phyloP scores from a whole-genome alignment of 2,797 vertebrate genomes.

The Peromyscus nudipes region DNA sequence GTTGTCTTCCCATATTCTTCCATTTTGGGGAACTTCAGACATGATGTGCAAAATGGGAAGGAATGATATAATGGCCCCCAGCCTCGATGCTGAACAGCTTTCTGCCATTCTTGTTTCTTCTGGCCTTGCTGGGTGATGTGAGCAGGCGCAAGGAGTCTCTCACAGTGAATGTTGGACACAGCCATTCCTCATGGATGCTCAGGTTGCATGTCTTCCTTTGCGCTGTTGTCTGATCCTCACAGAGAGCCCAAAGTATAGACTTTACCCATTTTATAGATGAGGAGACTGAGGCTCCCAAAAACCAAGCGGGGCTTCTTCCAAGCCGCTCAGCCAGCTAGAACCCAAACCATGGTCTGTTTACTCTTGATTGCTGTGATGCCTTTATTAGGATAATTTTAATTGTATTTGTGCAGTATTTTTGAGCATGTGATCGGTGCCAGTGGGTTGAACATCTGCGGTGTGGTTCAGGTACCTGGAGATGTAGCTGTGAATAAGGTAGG shows the following conservation, averaged over 20 bases:
- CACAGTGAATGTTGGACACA: fast-evolving
- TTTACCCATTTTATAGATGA: not conserved
- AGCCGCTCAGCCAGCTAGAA: not conserved
- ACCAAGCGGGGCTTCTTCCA: not conserved
- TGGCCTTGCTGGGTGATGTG: not conserved
- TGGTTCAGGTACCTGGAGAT: not conserved
- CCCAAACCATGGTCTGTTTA: not conserved
- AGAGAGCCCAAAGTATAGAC: not conserved
- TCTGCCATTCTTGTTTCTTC: not conserved
- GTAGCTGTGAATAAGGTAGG: not conserved
- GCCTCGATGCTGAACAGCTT: not conserved
- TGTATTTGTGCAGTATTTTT: not conserved
- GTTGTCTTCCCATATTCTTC: not conserved
- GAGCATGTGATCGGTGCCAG: not conserved
- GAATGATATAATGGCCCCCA: not conserved
- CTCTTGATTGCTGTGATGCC: not conserved
- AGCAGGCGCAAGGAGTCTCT: fast-evolving
- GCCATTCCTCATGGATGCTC: not conserved
- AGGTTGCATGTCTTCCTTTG: not conserved
- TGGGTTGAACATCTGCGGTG: not conserved
- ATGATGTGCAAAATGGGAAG: not conserved
- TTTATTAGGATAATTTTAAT: not conserved
- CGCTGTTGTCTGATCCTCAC: not conserved
- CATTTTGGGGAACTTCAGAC: constrained; percentile 50
- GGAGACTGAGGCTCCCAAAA: not conserved